Conservation (phyloP, 2,113 vertebrate species). For the Chinchilla lanigera region DNA sequence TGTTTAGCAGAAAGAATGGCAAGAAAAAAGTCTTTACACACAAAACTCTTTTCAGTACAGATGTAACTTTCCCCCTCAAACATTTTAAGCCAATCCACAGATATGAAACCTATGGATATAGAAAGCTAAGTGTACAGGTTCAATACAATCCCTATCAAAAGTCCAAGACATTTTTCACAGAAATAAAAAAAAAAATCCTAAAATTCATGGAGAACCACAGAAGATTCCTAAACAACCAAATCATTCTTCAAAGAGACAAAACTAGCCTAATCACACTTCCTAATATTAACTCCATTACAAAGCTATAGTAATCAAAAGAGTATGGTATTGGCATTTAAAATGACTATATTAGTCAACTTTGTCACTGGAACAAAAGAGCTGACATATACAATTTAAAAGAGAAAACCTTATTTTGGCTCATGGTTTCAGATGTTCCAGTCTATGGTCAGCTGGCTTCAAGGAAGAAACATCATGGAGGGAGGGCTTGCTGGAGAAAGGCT, state of each 20-base stretch:
- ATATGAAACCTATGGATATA: neutral
- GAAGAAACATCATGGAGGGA: neutral
- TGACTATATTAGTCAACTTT: neutral
- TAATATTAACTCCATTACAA: slow-evolving; percentile 14
- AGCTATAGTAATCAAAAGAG: neutral
- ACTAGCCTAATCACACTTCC: neutral
- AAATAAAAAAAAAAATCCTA: neutral
- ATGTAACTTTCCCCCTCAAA: neutral
- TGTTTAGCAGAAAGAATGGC: neutral
- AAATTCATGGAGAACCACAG: neutral
- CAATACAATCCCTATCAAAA: neutral
- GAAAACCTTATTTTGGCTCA: neutral
- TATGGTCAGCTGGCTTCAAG: neutral
- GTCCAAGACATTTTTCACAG: neutral
- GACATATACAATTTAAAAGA: neutral
- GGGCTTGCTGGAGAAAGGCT: neutral
- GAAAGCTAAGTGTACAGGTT: neutral
- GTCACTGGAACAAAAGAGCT: neutral
- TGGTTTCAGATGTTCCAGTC: neutral
- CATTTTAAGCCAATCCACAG: neutral
- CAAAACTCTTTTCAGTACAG: neutral
- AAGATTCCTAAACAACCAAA: neutral
- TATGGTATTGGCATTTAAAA: neutral
- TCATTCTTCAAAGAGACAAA: neutral
- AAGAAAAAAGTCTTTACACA: neutral